Base-by-base conservation (phyloP, 30 jellyfish, hydroid and myxozoan species). In the Aurelia sp. region DNA sequence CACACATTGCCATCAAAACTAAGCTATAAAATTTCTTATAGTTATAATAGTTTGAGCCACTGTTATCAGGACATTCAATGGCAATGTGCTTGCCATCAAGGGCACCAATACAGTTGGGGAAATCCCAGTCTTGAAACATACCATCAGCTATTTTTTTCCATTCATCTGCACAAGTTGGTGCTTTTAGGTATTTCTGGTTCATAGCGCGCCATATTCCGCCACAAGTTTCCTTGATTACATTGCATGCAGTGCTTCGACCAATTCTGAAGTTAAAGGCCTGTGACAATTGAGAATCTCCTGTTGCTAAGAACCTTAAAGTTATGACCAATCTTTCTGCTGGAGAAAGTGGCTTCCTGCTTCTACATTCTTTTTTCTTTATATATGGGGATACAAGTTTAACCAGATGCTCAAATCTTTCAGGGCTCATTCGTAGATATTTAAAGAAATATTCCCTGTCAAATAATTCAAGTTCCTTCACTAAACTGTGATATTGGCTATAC, bases 111-210 rank as follows among this genome's bases (percentile, higher is more conserved):
- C n/a, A n/a, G n/a, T n/a, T n/a, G n/a, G n/a, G n/a, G n/a, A n/a
- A 61, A 61, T 17, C 22, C 71, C n/a, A 5, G 71, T 5, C 8
- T 61, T 8, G n/a, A 61, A 61, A 61, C n/a, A 61, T 61, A 53
- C 16, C 65, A 53, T 53, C 65, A 53, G 65, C 65, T 11, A 53
- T n/a, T 53, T 18, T 53, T 63, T 63, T 63, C 74, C 74, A 63
- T 22, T 63, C 74, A 63, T 63, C 74, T 63, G 74, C 74, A 63
- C 74, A 63, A 21, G 15, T 63, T 63, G 74, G 33, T 82, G 90
- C 85, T 61, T 63, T 19, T 40, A 8, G 19, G 84, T 85, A 71
- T 31, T 30, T 47, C 92, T 48, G 11, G n/a, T n/a, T n/a, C n/a
- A n/a, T n/a, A n/a, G 79, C 79, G 22, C 5, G 59, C 61, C 79